A percentile compares a stretch with the other conserved stretches of the same genome.
Conservation (phyloP, 2,797 vertebrate species). For the Bothrops alternatus region DNA sequence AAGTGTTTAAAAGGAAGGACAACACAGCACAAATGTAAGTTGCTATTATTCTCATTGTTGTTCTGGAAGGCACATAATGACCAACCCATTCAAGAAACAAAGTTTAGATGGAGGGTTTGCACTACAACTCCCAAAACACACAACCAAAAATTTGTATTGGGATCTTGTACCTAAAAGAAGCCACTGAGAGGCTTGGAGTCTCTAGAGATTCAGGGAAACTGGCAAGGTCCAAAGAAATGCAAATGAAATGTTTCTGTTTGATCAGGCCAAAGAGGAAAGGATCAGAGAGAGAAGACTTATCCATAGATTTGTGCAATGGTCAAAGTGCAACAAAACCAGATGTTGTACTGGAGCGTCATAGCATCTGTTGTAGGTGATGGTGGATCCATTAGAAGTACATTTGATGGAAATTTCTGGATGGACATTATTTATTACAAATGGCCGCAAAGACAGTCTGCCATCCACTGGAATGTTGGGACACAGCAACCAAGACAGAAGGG, state of each 20-base stretch:
- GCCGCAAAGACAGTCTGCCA: not conserved
- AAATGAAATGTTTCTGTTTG: not conserved
- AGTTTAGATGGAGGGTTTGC: not conserved
- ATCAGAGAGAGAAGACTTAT: not conserved
- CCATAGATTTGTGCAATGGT: not conserved
- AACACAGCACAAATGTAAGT: not conserved
- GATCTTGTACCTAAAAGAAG: not conserved
- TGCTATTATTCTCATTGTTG: not conserved
- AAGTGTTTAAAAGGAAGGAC: not conserved
- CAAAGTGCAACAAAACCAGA: not conserved
- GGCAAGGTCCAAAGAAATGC: not conserved
- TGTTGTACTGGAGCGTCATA: not conserved
- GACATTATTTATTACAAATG: not conserved
- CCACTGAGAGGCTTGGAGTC: not conserved
- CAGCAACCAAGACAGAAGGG: not conserved
- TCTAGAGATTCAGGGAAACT: not conserved
- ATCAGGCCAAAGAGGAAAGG: not conserved
- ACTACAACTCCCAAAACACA: not conserved
- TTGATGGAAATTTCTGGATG: not conserved
- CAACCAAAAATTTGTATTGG: not conserved
- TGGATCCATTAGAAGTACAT: not conserved
- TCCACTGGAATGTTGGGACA: not conserved
- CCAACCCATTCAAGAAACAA: not conserved
- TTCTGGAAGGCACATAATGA: not conserved
- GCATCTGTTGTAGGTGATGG: not conserved